These are phyloP conservation scores for Rotaria macrura DNA, from an alignment of 2,888 invertebrate genomes.

Conservation along the genomic window DNA sequence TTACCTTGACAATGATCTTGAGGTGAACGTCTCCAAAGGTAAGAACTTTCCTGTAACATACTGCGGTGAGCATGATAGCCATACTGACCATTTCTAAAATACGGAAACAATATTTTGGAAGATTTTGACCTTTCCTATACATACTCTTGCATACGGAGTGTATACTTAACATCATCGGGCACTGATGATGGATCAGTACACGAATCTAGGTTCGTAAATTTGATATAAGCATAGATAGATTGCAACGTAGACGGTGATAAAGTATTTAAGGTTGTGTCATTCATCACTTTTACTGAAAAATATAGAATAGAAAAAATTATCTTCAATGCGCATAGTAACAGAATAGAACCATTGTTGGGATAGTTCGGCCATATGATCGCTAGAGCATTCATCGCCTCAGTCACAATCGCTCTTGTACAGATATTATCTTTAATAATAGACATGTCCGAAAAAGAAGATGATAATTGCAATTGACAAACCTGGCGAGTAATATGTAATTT, in stretches of 20 bases:
- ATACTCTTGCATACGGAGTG: neutral
- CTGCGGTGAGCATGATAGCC: neutral
- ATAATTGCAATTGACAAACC: neutral
- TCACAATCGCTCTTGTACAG: neutral
- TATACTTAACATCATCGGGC: neutral
- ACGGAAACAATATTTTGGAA: neutral
- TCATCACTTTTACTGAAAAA: too few species aligned
- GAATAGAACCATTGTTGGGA: neutral
- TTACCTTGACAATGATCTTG: slow-evolving; percentile 30
- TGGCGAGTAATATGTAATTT: neutral
- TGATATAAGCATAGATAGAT: neutral
- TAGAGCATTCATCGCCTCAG: neutral
- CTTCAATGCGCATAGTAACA: too few species aligned
- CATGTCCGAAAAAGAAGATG: too few species aligned
- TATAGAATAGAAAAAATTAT: too few species aligned
- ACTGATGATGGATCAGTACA: neutral
- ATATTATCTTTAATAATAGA: neutral
- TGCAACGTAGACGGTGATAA: neutral
- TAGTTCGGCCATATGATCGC: neutral
- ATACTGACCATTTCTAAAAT: neutral
- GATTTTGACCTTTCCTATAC: neutral
- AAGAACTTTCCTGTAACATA: neutral
- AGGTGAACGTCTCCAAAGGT: slow-evolving; percentile 27
- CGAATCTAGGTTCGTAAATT: neutral
- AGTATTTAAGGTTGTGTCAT: neutral